Percentiles rank a stretch among this genome's conserved stretches.
These are phyloP conservation scores for Plusia festucae DNA, from an alignment of 2,888 invertebrate genomes.

Conservation along the genomic window DNA sequence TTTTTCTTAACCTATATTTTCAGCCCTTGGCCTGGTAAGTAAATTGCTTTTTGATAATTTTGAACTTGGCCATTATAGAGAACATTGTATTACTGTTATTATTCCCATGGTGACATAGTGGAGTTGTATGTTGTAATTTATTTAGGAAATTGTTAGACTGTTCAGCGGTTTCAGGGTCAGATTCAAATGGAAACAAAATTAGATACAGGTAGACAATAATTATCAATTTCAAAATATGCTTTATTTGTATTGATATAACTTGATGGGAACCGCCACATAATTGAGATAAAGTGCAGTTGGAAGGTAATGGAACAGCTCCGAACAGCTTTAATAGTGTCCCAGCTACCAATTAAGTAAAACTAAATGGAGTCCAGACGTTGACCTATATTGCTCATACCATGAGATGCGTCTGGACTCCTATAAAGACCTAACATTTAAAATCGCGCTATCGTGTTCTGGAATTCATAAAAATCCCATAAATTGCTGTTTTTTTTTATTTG, in stretches of 20 bases:
- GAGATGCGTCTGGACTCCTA: constrained; percentile 4
- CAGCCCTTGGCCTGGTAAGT: constrained; percentile 72
- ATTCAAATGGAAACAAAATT: not conserved
- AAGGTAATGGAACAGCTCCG: no score
- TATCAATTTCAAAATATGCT: no score
- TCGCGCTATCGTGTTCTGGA: not conserved
- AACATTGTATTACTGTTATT: constrained; percentile 37
- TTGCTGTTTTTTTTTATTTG: no score
- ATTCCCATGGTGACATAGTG: not conserved
- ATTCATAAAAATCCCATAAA: no score
- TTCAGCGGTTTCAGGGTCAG: not conserved
- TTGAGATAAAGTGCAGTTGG: no score
- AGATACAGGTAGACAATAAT: no score
- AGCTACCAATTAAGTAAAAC: no score
- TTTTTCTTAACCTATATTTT: constrained; percentile 77
- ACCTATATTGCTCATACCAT: not conserved
- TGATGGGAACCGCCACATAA: no score
- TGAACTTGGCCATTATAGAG: constrained; percentile 20
- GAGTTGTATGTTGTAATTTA: constrained; percentile 7
- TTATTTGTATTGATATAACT: no score
- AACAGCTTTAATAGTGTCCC: no score
- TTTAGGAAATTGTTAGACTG: not conserved
- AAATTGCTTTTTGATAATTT: constrained; percentile 48
- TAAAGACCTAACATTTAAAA: not conserved
- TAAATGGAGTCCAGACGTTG: not conserved